These are phyloP conservation scores for Clinocottus analis DNA, from an alignment of 2,113 vertebrate genomes.

Conservation along the genomic window DNA sequence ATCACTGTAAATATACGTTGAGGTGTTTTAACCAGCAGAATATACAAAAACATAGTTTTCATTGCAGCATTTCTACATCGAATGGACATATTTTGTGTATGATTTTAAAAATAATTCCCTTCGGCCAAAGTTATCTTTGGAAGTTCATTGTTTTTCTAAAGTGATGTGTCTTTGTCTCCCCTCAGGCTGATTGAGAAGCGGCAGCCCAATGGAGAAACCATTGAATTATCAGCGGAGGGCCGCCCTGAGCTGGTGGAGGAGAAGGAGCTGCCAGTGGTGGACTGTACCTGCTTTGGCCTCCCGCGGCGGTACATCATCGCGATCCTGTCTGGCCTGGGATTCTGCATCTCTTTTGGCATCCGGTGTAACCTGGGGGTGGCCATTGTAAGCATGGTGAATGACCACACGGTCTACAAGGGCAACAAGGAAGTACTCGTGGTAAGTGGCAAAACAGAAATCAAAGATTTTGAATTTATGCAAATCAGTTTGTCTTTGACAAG, in stretches of 20 bases:
- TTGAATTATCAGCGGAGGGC: conserved; percentile 90
- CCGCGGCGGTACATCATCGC: conserved; percentile 94
- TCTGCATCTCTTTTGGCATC: conserved; percentile 96
- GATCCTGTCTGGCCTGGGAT: conserved; percentile 92
- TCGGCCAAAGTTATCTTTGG: background rate
- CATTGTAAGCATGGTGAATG: conserved; percentile 97
- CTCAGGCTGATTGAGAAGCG: conserved; percentile 89
- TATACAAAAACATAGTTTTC: background rate
- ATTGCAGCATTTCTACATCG: background rate
- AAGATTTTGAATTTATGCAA: background rate
- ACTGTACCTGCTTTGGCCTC: conserved; percentile 93
- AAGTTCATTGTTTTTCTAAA: background rate
- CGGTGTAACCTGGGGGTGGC: conserved; percentile 95
- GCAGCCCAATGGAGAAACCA: conserved; percentile 89
- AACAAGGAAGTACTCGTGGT: conserved; percentile 91
- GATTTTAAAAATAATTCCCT: background rate
- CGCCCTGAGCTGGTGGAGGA: conserved; percentile 88
- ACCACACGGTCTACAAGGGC: conserved; percentile 88
- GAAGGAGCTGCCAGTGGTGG: conserved; percentile 89
- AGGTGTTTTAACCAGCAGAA: background rate
- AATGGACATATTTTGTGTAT: background rate
- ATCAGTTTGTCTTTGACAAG: background rate
- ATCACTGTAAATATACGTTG: background rate
- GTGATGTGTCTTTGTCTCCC: background rate
- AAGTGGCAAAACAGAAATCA: conserved; percentile 44